Evolutionary conservation across 2,797 vertebrate genomes (phyloP).

Genomic region (Muscicapa striata): DNA sequence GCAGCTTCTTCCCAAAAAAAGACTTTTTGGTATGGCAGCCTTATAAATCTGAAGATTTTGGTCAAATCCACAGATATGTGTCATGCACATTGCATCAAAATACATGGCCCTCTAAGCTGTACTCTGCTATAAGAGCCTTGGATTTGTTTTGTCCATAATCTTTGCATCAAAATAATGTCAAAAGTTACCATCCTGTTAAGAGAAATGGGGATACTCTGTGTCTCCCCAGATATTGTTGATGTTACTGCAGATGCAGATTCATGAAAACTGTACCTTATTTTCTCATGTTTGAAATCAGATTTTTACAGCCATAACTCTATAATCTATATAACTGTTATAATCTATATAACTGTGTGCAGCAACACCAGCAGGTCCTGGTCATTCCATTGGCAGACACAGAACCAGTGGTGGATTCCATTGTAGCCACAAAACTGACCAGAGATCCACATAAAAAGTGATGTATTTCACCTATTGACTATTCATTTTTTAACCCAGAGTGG

Average conservation of each 20-base stretch:
- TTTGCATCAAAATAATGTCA: background rate
- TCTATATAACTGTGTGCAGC: background rate
- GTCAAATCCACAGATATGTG: background rate
- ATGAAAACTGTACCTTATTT: background rate
- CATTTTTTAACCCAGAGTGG: background rate
- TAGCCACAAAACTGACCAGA: background rate
- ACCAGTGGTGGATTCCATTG: background rate
- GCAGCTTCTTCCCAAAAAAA: background rate
- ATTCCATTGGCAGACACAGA: accelerated
- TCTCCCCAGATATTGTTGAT: background rate
- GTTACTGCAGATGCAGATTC: background rate
- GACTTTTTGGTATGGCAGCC: background rate
- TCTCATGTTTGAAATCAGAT: background rate
- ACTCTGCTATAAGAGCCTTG: background rate
- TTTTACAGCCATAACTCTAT: background rate
- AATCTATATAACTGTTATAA: background rate
- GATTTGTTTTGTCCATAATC: background rate
- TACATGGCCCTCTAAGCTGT: background rate
- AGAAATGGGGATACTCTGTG: background rate
- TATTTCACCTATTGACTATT: background rate
- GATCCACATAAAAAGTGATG: background rate
- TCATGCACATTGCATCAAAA: background rate
- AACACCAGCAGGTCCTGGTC: background rate
- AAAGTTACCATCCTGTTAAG: background rate
- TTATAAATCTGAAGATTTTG: background rate